These are phyloP conservation scores for Actenoides lindsayi DNA, from an alignment of 2,113 vertebrate genomes.

Conservation along the genomic window DNA sequence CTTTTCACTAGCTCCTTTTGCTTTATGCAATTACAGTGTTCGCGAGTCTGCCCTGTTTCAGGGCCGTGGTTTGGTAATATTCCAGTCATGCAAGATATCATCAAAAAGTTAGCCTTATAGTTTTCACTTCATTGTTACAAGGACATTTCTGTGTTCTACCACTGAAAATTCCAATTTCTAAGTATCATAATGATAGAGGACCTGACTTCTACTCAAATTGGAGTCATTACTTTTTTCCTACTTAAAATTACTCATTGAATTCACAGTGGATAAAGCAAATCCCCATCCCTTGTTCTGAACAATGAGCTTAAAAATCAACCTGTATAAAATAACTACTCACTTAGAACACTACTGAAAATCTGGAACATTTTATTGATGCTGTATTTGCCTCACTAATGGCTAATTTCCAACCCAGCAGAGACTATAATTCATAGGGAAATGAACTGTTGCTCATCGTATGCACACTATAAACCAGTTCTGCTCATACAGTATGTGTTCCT, in stretches of 20 bases:
- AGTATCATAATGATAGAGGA: not conserved
- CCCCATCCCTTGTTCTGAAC: not conserved
- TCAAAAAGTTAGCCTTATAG: not conserved
- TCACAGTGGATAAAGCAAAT: not conserved
- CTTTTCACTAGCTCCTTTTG: conserved; percentile 24
- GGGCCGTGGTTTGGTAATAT: not conserved
- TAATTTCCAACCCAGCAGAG: not conserved
- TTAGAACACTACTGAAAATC: not conserved
- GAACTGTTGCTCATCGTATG: not conserved
- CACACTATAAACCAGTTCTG: not conserved
- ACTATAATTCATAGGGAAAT: not conserved
- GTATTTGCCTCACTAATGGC: not conserved
- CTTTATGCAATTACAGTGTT: conserved; percentile 8
- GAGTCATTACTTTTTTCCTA: not conserved
- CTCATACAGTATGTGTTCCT: not conserved
- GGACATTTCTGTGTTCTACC: not conserved
- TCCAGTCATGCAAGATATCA: not conserved
- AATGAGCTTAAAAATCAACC: not conserved
- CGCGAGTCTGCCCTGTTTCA: not conserved
- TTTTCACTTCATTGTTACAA: not conserved
- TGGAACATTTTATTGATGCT: not conserved
- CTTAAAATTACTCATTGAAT: not conserved
- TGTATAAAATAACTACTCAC: not conserved
- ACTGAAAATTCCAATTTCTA: not conserved
- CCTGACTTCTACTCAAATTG: not conserved